Percentiles rank a stretch among this genome's conserved stretches.
Conservation (phyloP, 1,140 invertebrate species). For the Psilanteris sp. region DNA sequence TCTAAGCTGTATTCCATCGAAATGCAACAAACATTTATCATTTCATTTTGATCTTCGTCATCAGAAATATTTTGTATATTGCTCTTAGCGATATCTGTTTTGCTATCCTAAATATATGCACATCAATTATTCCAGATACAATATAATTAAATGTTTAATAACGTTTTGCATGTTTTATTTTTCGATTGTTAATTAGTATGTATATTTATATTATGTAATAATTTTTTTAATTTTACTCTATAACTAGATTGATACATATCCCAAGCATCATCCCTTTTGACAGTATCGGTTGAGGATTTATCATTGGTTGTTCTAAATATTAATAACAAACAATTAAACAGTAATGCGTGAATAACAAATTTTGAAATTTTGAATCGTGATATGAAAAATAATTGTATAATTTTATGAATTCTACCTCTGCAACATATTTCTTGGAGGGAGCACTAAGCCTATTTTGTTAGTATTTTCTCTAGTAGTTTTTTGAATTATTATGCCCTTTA, state of each 20-base stretch:
- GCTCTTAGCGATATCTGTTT: slow-evolving; percentile 13
- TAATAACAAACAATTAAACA: too few relatives aligned
- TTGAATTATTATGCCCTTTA: slow-evolving; percentile 76
- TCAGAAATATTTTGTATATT: too few relatives aligned
- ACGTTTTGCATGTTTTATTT: too few relatives aligned
- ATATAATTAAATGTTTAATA: too few relatives aligned
- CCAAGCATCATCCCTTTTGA: slow-evolving; percentile 64
- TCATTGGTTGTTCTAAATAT: not conserved
- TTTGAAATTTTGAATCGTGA: too few relatives aligned
- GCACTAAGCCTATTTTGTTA: slow-evolving; percentile 73
- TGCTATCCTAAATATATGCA: slow-evolving; percentile 42
- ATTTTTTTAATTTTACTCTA: slow-evolving; percentile 51
- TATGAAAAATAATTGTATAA: too few relatives aligned
- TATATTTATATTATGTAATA: not conserved
- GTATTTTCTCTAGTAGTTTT: slow-evolving; percentile 71
- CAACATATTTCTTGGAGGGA: slow-evolving; percentile 73
- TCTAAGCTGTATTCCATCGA: slow-evolving; percentile 36
- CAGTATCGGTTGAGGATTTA: not conserved
- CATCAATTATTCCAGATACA: too few relatives aligned
- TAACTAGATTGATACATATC: slow-evolving; percentile 73
- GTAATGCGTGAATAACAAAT: too few relatives aligned
- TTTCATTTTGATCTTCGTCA: slow-evolving; percentile 14
- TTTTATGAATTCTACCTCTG: slow-evolving; percentile 64
- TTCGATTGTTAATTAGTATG: too few relatives aligned
- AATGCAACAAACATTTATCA: slow-evolving; percentile 38